phyloP scores from a whole-genome alignment of 2,888 invertebrate genomes.

The Stratiomys singularior region DNA sequence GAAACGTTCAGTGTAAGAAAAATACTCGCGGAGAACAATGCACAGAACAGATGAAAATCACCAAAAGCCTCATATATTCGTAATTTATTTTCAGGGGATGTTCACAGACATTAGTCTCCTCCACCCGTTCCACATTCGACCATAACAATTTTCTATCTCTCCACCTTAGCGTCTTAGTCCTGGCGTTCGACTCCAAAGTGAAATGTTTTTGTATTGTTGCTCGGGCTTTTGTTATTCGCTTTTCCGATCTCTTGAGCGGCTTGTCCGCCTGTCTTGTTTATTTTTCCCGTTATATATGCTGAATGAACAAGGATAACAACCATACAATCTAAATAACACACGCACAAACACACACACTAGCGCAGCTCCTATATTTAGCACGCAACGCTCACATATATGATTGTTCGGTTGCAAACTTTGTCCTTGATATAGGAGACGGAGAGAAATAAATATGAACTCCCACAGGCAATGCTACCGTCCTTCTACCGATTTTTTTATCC shows the following conservation, averaged over 20 bases:
- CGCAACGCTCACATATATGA: too few relatives aligned
- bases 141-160: too few relatives aligned
- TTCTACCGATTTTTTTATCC: too few relatives aligned
- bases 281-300: slow-evolving; percentile 1
- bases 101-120: background rate
- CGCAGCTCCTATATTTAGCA: too few relatives aligned
- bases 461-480: too few relatives aligned
- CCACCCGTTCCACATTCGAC: background rate
- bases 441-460: background rate
- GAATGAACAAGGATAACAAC: too few relatives aligned
- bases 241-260: background rate
- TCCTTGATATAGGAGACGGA: too few relatives aligned
- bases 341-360: too few relatives aligned
- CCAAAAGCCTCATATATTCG: slow-evolving; percentile 32
- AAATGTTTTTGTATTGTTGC: background rate
- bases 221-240: background rate
- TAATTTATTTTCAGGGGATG: slow-evolving; percentile 26
- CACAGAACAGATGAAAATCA: background rate
- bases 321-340: too few relatives aligned
- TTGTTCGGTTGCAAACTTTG: too few relatives aligned
- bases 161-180: background rate
- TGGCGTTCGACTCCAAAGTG: background rate
- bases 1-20: too few relatives aligned
- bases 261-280: background rate
- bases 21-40: too few relatives aligned